These are phyloP conservation scores for Sarcophilus harrisii DNA, from an alignment of 2,797 vertebrate species.

Conservation along the genomic window DNA sequence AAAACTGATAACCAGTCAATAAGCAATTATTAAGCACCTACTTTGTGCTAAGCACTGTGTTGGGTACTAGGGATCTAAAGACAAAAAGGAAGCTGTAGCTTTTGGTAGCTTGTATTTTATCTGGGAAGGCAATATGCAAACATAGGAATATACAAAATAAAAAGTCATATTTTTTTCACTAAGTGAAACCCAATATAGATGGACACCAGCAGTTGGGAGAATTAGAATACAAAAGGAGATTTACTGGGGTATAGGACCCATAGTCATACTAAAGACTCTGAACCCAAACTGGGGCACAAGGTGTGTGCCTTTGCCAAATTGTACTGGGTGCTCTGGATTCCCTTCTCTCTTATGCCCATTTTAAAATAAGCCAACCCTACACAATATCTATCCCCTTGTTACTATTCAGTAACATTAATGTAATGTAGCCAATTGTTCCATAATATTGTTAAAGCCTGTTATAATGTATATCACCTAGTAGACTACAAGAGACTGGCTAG, in stretches of 20 bases:
- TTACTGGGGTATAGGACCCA: background rate
- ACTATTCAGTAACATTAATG: background rate
- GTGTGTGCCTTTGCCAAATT: background rate
- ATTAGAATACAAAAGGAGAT: background rate
- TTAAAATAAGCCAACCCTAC: background rate
- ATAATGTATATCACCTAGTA: background rate
- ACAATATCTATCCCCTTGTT: background rate
- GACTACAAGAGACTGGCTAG: background rate
- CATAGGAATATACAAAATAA: background rate
- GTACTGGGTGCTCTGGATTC: background rate
- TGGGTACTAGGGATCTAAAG: background rate
- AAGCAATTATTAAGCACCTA: background rate
- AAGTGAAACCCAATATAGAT: background rate
- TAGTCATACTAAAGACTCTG: background rate
- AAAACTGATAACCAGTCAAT: background rate
- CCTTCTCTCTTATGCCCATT: background rate
- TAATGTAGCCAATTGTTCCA: background rate
- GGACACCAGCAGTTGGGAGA: background rate
- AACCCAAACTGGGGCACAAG: background rate
- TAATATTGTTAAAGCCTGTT: background rate
- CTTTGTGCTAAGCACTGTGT: background rate
- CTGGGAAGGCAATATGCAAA: background rate
- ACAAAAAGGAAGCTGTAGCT: background rate
- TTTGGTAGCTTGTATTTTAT: background rate
- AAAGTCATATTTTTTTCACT: background rate